Base-by-base conservation (phyloP, 2,888 invertebrate species). In the Dynastes maya region DNA sequence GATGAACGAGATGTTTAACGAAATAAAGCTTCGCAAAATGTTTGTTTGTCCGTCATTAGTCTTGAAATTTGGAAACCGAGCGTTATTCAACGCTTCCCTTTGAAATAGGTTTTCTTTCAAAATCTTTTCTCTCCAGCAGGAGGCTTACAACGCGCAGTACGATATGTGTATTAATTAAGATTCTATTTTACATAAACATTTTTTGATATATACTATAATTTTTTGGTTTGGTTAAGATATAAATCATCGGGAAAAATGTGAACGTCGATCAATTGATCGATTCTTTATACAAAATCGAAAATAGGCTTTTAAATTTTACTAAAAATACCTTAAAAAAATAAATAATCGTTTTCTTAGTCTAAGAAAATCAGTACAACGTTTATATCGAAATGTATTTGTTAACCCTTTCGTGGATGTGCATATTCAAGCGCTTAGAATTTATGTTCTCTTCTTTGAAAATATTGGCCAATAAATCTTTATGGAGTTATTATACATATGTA, bases 21-120 rank as follows among this genome's bases (percentile, higher is more conserved):
- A 63, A 63, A 63, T 32, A 9, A 63, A 32, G 55, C 22, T 63
- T 63, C 27, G 51, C 68, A 68, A 49, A 68, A 68, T 68, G 68
- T 68, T 68, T 68, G 68, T 68, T 68, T 68, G 68, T 29, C 49
- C 51, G 51, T 27, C 68, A 51, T 68, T 68, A 68, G 29, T 68
- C 51, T 51, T 6, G 51, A 51, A 68, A 51, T 51, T 51, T 51
- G 51, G 68, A 29, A 68, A 68, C 13, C 29, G 68, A 68, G 29
- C 27, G 29, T 63, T 63, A 63, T 29, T 63, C 32, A 63, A 29
- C 63, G 63, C 11, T 29, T 63, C 27, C 63, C 22, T 63, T 63
- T 63, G 63, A 63, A 13, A 29, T 32, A 9, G 55, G 9, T 29
- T 13, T 29, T 63, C 63, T 63, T 63, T 63, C 63, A 63, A 29